phyloP scores from a whole-genome alignment of 2,797 vertebrate species.

The Hypotaenidia philippensis region DNA sequence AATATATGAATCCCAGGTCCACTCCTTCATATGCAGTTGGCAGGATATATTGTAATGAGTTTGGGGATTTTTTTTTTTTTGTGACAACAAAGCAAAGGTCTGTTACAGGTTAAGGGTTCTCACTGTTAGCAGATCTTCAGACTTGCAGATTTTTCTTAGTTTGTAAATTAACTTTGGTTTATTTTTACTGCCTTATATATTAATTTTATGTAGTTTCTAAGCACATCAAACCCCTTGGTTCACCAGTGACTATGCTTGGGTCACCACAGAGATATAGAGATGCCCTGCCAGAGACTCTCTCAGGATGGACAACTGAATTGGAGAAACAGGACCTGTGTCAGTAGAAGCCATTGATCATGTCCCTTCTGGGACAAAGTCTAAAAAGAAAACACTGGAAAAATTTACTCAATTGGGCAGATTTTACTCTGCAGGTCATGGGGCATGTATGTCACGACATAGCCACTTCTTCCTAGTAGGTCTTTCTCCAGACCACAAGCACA shows the following conservation, averaged over 20 bases:
- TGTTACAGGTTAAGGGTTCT: neutral
- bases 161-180: neutral
- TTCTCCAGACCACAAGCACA: neutral
- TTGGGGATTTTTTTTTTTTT: no score
- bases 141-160: neutral
- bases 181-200: neutral
- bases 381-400: neutral
- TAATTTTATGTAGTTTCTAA: neutral
- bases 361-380: neutral
- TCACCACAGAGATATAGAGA: neutral
- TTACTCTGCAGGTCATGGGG: neutral
- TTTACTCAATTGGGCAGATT: neutral
- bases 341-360: neutral
- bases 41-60: neutral
- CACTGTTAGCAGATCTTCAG: neutral
- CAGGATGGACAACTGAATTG: neutral
- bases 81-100: neutral
- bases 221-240: neutral
- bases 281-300: neutral
- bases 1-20: neutral
- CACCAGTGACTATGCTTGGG: fast-evolving
- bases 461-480: neutral
- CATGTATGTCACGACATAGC: fast-evolving
- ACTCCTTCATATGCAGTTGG: neutral
- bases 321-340: neutral